Evolutionary conservation across 2,113 vertebrate species (phyloP), one percentile per base, ranked within the genome.

Genomic region (Heterochromis multidens): DNA sequence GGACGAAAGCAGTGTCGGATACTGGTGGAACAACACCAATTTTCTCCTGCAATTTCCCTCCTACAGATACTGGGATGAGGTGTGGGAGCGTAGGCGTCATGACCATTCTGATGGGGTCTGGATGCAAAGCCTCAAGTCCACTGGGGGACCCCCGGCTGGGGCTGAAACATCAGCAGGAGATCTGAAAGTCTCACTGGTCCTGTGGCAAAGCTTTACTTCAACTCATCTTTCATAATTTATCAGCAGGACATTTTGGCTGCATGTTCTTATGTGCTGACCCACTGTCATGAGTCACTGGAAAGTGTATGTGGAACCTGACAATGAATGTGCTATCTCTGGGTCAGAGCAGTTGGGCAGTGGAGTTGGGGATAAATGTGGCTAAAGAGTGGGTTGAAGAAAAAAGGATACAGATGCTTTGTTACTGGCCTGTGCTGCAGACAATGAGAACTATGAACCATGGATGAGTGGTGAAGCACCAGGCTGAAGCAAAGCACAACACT

Each of bases 361-460:
- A 87, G 76, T 35, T 79, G 2, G 92, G 7, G 25, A 37, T 46
- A 17, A 77, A 83, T 10, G 84, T 63, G 7, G 57, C 46, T 27
- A 89, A 90, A 14, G 88, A 87, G 58, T 56, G 59, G 4, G 88
- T 85, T 2, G 93, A 95, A 27, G 92, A 95, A 21, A 93, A 95
- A 82, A 90, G 94, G 72, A 96, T 94, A 72, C 91, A 96, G 80
- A 95, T 95, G 63, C n/a, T 95, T 95, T 95, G n/a, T 82, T 94
- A 90, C 88, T 85, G 80, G 87, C 93, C 79, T 93, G 93, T 7
- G 92, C 89, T 4, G 84, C 95, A 16, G 92, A 88, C 40, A 93
- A 93, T 59, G 95, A 95, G 86, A 94, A 93, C 90, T 96, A 94
- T 0, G 94, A 92, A 91, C 93, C 79, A 87, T 93, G 3, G 95